Base-by-base conservation (phyloP, 2,113 vertebrate species). In the Willisornis vidua region DNA sequence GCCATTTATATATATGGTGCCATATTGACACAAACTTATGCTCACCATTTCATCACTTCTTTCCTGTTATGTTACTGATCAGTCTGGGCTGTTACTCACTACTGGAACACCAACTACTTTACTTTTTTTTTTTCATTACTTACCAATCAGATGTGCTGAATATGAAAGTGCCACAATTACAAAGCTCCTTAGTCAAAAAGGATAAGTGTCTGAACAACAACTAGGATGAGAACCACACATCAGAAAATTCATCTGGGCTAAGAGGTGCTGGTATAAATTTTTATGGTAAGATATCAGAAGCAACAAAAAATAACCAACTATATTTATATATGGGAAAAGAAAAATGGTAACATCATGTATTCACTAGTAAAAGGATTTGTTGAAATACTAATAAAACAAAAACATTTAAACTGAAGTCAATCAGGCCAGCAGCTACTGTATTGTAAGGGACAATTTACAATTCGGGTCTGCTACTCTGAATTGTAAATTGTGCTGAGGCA, bases 21-120 rank as follows among this genome's bases (percentile, higher is more conserved):
- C 85, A 70, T 94, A 90, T 10, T 61, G 52, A 88, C 87, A 94
- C 51, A 94, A 97, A 96, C 74, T 75, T 96, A 95, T n/a, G 24
- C 49, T 94, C 94, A 84, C 7, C 4, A 1, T 94, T 95, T 94
- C 84, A 78, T 83, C 78, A 77, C 59, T 94, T 90, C 85, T 95
- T 97, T 94, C 67, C 72, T 62, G 71, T 59, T 63, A 62, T 35
- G 46, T 39, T 87, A 80, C 93, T 96, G 65, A 96, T 95, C 62
- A 93, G 79, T 82, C 65, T 88, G 72, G 29, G 65, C 52, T 84
- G 31, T 90, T 71, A 88, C 67, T 92, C 72, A 59, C 81, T 93
- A 65, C 86, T 92, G 49, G 31, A 92, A 73, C 52, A 65, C 26
- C 91, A 96, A 72, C 63, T 89, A 28, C 26, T 58, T 65, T 62